Evolutionary conservation across 2,888 invertebrate genomes (phyloP).

Genomic region (Morpho helenor): DNA sequence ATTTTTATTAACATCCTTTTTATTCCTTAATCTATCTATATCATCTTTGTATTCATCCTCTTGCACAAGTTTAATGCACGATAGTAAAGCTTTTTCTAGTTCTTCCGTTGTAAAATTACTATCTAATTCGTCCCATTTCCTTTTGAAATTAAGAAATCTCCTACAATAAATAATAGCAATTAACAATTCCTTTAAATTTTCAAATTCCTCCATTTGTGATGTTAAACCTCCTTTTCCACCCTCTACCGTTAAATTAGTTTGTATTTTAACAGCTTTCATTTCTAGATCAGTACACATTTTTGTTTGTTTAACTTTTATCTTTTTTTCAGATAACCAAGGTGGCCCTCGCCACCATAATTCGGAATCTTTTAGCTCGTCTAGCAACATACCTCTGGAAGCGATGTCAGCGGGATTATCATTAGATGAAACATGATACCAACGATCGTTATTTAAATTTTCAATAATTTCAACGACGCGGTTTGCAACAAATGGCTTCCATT

Average conservation of each 20-base stretch:
- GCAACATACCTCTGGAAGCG: slow-evolving; percentile 24
- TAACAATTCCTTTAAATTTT: slow-evolving; percentile 6
- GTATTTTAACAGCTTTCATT: too few relatives aligned
- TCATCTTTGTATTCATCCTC: slow-evolving; percentile 19
- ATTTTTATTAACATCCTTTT: slow-evolving; percentile 13
- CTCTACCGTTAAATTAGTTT: too few relatives aligned
- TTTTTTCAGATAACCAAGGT: slow-evolving; percentile 22
- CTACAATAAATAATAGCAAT: slow-evolving; percentile 7
- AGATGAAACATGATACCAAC: slow-evolving; percentile 28
- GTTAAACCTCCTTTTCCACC: too few relatives aligned
- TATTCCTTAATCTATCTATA: slow-evolving; percentile 8
- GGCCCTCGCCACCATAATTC: slow-evolving; percentile 28
- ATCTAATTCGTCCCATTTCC: not conserved
- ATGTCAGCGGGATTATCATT: slow-evolving; percentile 29
- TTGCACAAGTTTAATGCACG: slow-evolving; percentile 25
- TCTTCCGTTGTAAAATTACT: slow-evolving; percentile 21
- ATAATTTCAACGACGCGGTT: slow-evolving; percentile 25
- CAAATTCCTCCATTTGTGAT: slow-evolving; percentile 7
- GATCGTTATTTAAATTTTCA: slow-evolving; percentile 11
- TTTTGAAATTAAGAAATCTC: slow-evolving; percentile 11
- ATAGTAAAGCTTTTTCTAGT: slow-evolving; percentile 19
- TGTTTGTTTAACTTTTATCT: slow-evolving; percentile 14
- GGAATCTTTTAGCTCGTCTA: slow-evolving; percentile 17
- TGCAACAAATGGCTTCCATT: slow-evolving; percentile 30
- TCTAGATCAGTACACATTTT: not conserved